These are phyloP conservation scores for Palythoa caribaeorum DNA, from an alignment of 92 coral and sea anemone species.

Conservation along the genomic window DNA sequence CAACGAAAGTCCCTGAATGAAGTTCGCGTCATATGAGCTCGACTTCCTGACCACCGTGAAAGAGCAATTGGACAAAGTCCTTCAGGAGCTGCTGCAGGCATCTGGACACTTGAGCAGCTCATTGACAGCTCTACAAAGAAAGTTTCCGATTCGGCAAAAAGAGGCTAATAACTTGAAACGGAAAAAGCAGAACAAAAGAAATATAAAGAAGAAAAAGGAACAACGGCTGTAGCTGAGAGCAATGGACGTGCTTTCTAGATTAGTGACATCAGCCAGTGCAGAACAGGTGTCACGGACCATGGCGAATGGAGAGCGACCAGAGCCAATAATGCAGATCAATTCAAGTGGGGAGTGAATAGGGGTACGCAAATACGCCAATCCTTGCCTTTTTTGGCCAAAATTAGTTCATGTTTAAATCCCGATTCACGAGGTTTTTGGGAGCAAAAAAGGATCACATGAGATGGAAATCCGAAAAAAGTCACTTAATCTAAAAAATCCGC, in stretches of 20 bases:
- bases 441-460: no score
- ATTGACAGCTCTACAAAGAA: slow-evolving; percentile 22
- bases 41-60: slow-evolving; percentile 21
- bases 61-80: slow-evolving; percentile 24
- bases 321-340: no score
- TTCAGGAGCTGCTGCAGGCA: slow-evolving; percentile 22
- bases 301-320: no score
- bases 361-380: no score
- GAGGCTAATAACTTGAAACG: slow-evolving; percentile 14
- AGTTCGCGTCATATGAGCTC: slow-evolving; percentile 20
- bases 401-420: no score
- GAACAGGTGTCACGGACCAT: slow-evolving; percentile 16
- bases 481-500: no score
- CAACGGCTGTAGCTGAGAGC: no score
- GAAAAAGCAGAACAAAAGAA: slow-evolving; percentile 10
- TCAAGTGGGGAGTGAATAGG: no score
- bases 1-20: slow-evolving; percentile 7
- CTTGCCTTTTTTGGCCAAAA: no score
- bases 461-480: no score
- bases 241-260: no score
- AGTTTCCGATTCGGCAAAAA: slow-evolving; percentile 18
- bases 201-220: slow-evolving; percentile 16
- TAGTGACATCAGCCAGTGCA: slow-evolving; percentile 1
- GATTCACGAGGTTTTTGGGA: no score
- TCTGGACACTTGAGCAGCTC: slow-evolving; percentile 33